Percentiles rank a stretch among this genome's conserved stretches.
phyloP scores from a whole-genome alignment of 1,140 invertebrate genomes.

The Drosophila miranda region DNA sequence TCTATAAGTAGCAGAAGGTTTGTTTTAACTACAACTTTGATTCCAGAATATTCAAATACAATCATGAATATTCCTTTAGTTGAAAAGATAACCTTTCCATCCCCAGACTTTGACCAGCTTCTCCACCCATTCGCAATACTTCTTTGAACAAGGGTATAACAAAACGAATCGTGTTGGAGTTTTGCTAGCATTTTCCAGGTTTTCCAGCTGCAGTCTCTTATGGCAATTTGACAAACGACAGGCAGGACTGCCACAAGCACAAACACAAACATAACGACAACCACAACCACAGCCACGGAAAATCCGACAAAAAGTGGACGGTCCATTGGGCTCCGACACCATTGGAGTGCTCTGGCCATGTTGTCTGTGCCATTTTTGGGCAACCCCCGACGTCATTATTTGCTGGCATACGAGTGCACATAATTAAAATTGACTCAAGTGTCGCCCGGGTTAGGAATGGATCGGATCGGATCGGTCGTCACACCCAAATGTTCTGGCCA shows the following conservation, averaged over 20 bases:
- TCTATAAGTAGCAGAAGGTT: too few species aligned
- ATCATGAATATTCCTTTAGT: too few species aligned
- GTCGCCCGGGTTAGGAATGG: constrained; percentile 25
- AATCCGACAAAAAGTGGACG: constrained; percentile 30
- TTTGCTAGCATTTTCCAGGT: constrained; percentile 12
- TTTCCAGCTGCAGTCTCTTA: constrained; percentile 39
- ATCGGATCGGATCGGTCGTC: constrained; percentile 44
- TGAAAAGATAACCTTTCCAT: too few species aligned
- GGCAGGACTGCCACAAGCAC: constrained; percentile 21
- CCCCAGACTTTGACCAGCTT: not conserved
- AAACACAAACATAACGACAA: not conserved
- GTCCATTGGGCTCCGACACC: constrained; percentile 2
- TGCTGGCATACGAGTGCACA: constrained; percentile 56
- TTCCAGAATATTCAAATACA: too few species aligned
- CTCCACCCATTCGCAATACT: not conserved
- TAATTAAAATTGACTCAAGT: constrained; percentile 81
- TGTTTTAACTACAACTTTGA: too few species aligned
- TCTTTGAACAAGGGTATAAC: constrained; percentile 5
- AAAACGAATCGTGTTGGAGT: constrained; percentile 37
- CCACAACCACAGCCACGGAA: constrained; percentile 6
- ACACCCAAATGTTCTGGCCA: constrained; percentile 60
- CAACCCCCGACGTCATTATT: constrained; percentile 75
- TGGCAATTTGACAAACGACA: constrained; percentile 68
- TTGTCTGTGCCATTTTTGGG: constrained; percentile 70
- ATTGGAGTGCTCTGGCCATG: constrained; percentile 25